These are phyloP conservation scores for Mirounga angustirostris DNA, from an alignment of 2,113 vertebrate genomes.

Conservation along the genomic window DNA sequence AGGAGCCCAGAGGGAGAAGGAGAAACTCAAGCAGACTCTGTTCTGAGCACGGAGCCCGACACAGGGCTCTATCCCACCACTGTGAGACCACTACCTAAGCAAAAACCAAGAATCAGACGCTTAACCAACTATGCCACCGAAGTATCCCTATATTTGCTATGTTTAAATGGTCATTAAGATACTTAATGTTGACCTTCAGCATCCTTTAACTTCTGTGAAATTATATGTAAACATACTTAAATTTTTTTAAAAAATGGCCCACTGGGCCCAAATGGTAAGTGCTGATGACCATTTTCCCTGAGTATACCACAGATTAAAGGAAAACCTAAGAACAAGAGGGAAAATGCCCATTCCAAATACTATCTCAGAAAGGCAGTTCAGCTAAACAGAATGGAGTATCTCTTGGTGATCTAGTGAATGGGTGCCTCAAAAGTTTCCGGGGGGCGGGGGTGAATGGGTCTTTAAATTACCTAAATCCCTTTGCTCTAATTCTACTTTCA, in stretches of 20 bases:
- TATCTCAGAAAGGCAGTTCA: constrained; percentile 1
- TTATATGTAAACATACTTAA: neutral
- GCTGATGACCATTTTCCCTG: neutral
- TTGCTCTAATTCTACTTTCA: constrained; percentile 15
- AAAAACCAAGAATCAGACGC: neutral
- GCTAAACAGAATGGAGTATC: neutral
- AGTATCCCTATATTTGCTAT: neutral
- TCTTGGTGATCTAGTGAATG: neutral
- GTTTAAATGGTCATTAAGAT: neutral
- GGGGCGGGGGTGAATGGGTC: neutral
- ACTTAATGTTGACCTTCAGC: neutral
- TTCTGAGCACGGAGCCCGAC: neutral
- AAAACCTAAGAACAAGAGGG: neutral
- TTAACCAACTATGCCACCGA: neutral
- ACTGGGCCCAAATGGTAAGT: neutral
- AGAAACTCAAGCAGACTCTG: neutral
- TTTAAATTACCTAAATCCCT: neutral
- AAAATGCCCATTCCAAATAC: neutral
- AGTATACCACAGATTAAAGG: neutral
- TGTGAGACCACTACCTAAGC: neutral
- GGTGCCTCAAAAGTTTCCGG: neutral
- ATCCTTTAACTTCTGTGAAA: neutral
- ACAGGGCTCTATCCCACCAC: neutral
- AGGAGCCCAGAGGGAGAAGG: neutral
- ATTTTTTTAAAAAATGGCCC: neutral